phyloP scores from a whole-genome alignment of 2,113 vertebrate species.

The Cranoglanis bouderius region DNA sequence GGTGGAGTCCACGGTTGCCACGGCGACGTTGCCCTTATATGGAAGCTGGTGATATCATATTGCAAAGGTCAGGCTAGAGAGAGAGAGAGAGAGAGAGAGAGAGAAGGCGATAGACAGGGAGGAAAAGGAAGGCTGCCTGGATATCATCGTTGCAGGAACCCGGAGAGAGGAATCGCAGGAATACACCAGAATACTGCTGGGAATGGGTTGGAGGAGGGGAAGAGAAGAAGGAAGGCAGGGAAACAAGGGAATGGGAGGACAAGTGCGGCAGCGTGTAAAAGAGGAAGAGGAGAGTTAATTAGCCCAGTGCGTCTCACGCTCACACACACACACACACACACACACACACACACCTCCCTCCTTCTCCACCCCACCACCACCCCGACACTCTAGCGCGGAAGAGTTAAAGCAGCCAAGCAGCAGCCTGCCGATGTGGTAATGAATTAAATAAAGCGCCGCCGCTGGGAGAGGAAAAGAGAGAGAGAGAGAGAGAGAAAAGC shows the following conservation, averaged over 20 bases:
- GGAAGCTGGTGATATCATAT: constrained; percentile 74
- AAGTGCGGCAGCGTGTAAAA: constrained; percentile 58
- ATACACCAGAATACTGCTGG: constrained; percentile 56
- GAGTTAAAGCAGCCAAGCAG: constrained; percentile 60
- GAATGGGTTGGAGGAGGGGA: constrained; percentile 59
- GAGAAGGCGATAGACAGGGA: constrained; percentile 37
- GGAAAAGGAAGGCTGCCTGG: constrained; percentile 21
- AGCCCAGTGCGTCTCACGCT: constrained; percentile 44
- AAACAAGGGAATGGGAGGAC: constrained; percentile 52
- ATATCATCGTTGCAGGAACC: not conserved
- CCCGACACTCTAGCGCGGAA: constrained; percentile 43
- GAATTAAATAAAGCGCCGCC: constrained; percentile 78
- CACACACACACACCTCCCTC: not conserved
- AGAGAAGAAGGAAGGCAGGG: constrained; percentile 53
- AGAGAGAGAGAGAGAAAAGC: constrained; percentile 52
- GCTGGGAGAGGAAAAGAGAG: constrained; percentile 53
- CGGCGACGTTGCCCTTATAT: constrained; percentile 80
- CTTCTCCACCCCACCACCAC: constrained; percentile 58
- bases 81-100: constrained; percentile 52
- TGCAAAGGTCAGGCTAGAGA: constrained; percentile 78
- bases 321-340: constrained; percentile 1
- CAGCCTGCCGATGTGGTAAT: constrained; percentile 75
- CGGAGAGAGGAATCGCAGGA: constrained; percentile 36
- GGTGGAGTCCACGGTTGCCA: constrained; percentile 89
- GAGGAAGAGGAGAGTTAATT: constrained; percentile 65